These are phyloP conservation scores for Darevskia mixta DNA, from an alignment of 2,797 vertebrate species.

Conservation along the genomic window DNA sequence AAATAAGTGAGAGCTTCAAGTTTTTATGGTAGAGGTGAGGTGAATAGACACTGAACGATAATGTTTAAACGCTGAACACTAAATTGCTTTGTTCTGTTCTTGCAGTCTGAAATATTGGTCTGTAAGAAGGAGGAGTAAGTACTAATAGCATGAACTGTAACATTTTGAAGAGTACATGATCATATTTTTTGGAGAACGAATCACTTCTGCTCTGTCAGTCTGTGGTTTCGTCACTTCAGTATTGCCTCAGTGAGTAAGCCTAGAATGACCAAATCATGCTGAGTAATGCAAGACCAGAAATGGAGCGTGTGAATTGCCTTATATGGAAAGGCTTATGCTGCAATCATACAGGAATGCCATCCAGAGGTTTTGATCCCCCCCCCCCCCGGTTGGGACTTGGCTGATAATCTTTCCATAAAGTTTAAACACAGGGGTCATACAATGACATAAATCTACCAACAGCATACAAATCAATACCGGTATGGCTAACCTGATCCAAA, in stretches of 20 bases:
- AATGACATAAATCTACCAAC: too few species aligned
- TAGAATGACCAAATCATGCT: slow-evolving; percentile 35
- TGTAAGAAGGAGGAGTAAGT: background rate
- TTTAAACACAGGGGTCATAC: background rate
- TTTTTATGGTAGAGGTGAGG: background rate
- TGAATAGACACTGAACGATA: background rate
- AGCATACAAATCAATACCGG: too few species aligned
- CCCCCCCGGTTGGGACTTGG: background rate
- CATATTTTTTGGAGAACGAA: slow-evolving; percentile 34
- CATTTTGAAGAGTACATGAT: slow-evolving; percentile 14
- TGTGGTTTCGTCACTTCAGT: slow-evolving; percentile 30
- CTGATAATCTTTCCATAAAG: background rate
- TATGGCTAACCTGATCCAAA: too few species aligned
- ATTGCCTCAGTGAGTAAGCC: slow-evolving; percentile 16
- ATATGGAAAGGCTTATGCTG: slow-evolving; percentile 54
- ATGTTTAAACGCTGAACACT: background rate
- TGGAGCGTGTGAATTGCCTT: slow-evolving; percentile 47
- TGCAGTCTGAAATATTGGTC: background rate
- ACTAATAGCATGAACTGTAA: background rate
- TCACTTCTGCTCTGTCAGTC: slow-evolving; percentile 27
- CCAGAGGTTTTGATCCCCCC: background rate
- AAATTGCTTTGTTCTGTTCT: background rate
- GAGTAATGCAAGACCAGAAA: slow-evolving; percentile 50
- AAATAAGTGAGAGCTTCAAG: background rate
- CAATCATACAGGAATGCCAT: background rate